Base-by-base conservation (phyloP, 1,140 invertebrate genomes). In the Drosophila prosaltans region DNA sequence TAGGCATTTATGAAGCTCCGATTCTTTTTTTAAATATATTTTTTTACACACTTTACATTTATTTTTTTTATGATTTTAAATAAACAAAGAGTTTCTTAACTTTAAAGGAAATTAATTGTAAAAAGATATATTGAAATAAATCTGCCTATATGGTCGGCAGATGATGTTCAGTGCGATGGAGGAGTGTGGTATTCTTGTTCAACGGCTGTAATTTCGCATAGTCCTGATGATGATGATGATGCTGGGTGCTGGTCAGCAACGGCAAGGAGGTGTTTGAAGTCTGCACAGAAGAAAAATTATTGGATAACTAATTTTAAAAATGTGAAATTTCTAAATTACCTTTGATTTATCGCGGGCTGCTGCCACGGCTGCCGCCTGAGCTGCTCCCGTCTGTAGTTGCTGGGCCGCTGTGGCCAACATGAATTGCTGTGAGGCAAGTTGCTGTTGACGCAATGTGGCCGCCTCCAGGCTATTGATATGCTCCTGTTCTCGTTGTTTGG, bases 191-290 rank as follows among this genome's bases (percentile, higher is more conserved):
- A 69, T 92, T 91, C 69, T 92, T 92, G 59, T 92, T 92, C 48
- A 91, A 54, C n/a, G 91, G 89, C 63, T 91, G 90, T 55, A 91
- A 71, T 63, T 92, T 92, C 41, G 69, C 80, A 51, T 82, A 90
- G 24, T 92, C 91, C 76, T 90, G 90, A 74, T 90, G 86, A 39
- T 81, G 69, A 55, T 91, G 90, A 69, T 86, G 79, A 74, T 91
- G 90, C 62, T 91, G 89, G n/a, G 72, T 91, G 65, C 86, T 85
- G 6, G 91, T 80, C 70, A 92, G 78, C 74, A 92, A 69, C 73
- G 91, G 91, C 75, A 92, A 81, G 41, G 91, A 92, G 67, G 91
- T 92, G 82, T 92, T 92, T 78, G 91, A 92, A 90, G 86, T 92
- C 91, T 90, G 48, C 1, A 61, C 62, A 3, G 10, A 16, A 36